A percentile compares a stretch with the other conserved stretches of the same genome.
These are phyloP conservation scores for Percopsis omiscomaycus DNA, from an alignment of 2,797 vertebrate species.

Conservation along the genomic window DNA sequence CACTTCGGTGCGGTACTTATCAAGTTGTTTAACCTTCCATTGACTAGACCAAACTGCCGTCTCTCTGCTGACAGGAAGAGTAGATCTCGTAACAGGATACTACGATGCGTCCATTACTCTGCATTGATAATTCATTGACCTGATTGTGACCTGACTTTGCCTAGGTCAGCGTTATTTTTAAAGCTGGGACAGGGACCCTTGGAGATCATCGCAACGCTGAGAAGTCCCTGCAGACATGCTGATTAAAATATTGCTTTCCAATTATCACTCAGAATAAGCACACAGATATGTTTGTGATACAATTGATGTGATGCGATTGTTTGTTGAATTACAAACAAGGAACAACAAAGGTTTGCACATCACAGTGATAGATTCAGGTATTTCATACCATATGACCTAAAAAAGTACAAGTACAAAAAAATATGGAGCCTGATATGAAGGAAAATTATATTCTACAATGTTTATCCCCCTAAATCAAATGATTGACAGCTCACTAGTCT, in stretches of 20 bases:
- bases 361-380: neutral
- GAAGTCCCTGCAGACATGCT: no score
- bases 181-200: no score
- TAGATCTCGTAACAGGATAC: neutral
- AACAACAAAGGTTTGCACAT: neutral
- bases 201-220: no score
- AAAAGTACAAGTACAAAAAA: neutral
- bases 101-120: neutral
- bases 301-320: no score
- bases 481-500: slow-evolving; percentile 68
- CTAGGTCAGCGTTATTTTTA: no score
- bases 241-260: no score
- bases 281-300: no score
- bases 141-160: no score
- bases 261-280: no score
- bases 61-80: neutral
- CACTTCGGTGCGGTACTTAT: slow-evolving; percentile 14
- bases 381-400: neutral
- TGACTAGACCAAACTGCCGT: neutral
- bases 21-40: slow-evolving; percentile 1
- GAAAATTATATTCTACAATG: slow-evolving; percentile 51
- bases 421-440: slow-evolving; percentile 14
- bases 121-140: neutral
- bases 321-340: no score
- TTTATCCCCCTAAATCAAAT: slow-evolving; percentile 49